phyloP scores from a whole-genome alignment of 2,888 invertebrate genomes.

The Leucophenga maculata region DNA sequence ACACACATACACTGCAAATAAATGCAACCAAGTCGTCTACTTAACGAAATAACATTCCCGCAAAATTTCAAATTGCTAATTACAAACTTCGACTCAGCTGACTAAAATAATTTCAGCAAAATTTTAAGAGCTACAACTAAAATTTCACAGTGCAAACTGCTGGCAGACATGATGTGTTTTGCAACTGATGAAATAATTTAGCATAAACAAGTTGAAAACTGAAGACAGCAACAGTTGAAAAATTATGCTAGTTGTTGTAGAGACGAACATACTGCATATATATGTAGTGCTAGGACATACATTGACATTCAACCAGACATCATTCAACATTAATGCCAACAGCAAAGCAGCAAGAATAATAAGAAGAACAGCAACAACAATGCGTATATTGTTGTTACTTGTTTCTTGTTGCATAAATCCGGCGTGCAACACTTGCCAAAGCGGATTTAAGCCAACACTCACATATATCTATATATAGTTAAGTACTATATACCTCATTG shows the following conservation, averaged over 20 bases:
- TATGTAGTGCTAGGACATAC: not conserved
- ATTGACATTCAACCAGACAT: not conserved
- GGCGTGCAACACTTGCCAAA: not conserved
- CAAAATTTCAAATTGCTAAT: too few relatives aligned
- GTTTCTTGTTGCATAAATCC: slow-evolving; percentile 34
- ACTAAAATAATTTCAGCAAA: too few relatives aligned
- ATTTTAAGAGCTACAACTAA: not conserved
- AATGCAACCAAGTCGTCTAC: too few relatives aligned
- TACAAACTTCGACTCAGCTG: too few relatives aligned
- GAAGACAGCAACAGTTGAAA: slow-evolving; percentile 37
- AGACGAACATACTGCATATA: slow-evolving; percentile 46
- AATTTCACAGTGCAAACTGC: not conserved
- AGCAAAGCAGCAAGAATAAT: too few relatives aligned
- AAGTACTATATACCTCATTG: too few relatives aligned
- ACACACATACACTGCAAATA: too few relatives aligned
- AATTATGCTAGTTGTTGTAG: slow-evolving; percentile 27
- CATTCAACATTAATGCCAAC: not conserved
- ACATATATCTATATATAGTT: not conserved
- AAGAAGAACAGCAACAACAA: too few relatives aligned
- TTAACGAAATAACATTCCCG: too few relatives aligned
- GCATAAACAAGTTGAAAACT: slow-evolving; percentile 30
- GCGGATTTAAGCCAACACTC: not conserved
- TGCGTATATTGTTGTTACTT: too few relatives aligned
- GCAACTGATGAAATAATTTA: slow-evolving; percentile 44
- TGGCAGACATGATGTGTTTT: not conserved